Base-by-base conservation (phyloP, 2,113 vertebrate species). In the Reinhardtius hippoglossoides region DNA sequence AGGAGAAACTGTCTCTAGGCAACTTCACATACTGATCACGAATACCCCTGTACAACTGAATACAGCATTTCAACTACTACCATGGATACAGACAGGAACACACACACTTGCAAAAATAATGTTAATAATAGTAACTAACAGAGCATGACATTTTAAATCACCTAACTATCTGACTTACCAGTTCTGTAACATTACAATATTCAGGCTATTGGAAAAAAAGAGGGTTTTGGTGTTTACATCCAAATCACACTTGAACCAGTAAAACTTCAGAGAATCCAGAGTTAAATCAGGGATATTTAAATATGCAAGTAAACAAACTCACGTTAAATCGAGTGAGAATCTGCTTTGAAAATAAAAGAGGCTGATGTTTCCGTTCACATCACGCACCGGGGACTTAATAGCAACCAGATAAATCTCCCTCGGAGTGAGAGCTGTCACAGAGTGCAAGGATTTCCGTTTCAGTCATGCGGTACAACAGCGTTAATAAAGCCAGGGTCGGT, bases 381-480 rank as follows among this genome's bases (percentile, higher is more conserved):
- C 75, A 56, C 64, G 78, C 87, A 74, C 83, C 27, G 64, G 48
- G 68, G 76, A 74, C 31, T 24, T 56, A 46, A 67, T 6, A 31
- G 31, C 31, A 80, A 84, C 52, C 76, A 70, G 78, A 78, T 23
- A 42, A 12, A 60, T 82, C 70, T 55, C 63, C 61, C 64, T 79
- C 42, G 40, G 60, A 52, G 61, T 79, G 65, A 27, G 57, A 70
- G 76, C 71, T 70, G 78, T 85, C 77, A 61, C 76, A 81, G 77
- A 80, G 80, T 80, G 80, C 77, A 85, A 79, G 80, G 78, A 87
- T 85, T 82, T 77, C 65, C 35, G 13, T 31, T 31, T 31, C 31
- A 31, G 31, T 31, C 31, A 31, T 31, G 31, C 31, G 31, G 31
- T 31, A 31, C 31, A 31, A 31, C 31, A 31, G 31, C 5, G 31